phyloP scores from a whole-genome alignment of 2,113 vertebrate species.

The Pollimyrus isidori region DNA sequence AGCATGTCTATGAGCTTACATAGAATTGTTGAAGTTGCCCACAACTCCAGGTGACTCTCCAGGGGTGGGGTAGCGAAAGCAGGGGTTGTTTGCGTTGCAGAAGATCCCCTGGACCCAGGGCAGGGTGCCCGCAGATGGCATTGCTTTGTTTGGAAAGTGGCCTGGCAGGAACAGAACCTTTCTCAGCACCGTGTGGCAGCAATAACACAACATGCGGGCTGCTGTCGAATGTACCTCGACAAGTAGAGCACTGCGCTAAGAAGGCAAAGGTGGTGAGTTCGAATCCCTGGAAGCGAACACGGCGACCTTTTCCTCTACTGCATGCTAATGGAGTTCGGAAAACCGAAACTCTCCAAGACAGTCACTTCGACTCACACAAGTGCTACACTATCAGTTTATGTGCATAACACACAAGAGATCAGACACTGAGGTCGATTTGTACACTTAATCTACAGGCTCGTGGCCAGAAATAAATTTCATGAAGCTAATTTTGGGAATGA shows the following conservation, averaged over 20 bases:
- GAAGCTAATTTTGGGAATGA: neutral
- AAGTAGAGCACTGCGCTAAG: neutral
- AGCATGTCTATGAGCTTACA: slow-evolving; percentile 66
- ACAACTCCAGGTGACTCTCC: slow-evolving; percentile 87
- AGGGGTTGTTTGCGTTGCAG: slow-evolving; percentile 97
- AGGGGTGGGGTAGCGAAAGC: slow-evolving; percentile 87
- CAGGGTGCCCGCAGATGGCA: slow-evolving; percentile 93
- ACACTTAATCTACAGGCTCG: neutral
- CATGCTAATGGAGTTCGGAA: neutral
- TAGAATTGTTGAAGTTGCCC: slow-evolving; percentile 94
- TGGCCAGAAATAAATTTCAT: neutral
- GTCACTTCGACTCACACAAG: neutral
- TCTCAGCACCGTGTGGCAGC: neutral
- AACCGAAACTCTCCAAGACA: neutral
- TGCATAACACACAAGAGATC: neutral
- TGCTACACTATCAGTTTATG: neutral
- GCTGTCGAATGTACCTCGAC: neutral
- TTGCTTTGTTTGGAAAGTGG: slow-evolving; percentile 97
- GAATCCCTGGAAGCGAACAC: neutral
- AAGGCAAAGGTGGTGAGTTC: neutral
- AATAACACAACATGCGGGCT: neutral
- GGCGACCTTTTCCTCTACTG: neutral
- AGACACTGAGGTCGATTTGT: neutral
- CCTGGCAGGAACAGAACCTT: slow-evolving; percentile 55
- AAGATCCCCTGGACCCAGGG: slow-evolving; percentile 97